Evolutionary conservation across 1,140 invertebrate species (phyloP).

Genomic region (Zophobas atratus): DNA sequence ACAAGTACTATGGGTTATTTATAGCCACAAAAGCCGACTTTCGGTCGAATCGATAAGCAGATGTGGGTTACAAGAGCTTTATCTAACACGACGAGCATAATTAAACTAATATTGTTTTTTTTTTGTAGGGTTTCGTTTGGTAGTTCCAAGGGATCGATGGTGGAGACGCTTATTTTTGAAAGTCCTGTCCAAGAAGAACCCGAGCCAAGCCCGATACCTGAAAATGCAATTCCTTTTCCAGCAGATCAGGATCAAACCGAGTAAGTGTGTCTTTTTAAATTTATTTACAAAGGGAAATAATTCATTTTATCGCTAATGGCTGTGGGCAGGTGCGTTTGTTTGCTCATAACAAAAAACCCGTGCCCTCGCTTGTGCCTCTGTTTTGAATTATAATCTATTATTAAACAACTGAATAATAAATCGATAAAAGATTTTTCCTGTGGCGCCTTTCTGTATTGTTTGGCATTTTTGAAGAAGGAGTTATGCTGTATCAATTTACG

Average conservation of each 20-base stretch:
- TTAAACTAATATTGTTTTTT: background rate
- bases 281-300: conserved; percentile 3
- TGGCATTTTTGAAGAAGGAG: background rate
- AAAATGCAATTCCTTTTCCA: conserved; percentile 76
- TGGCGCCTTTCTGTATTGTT: conserved; percentile 10
- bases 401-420: too few species aligned
- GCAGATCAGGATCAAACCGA: conserved; percentile 65
- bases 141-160: conserved; percentile 95
- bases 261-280: conserved; percentile 58
- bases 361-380: background rate
- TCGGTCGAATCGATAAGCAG: background rate
- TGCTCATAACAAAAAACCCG: too few species aligned
- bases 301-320: conserved; percentile 13
- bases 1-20: too few species aligned
- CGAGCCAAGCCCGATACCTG: conserved; percentile 78
- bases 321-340: background rate
- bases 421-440: conserved; percentile 3
- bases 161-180: conserved; percentile 92
- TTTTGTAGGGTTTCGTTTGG: conserved; percentile 91
- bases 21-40: too few species aligned
- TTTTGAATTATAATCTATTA: background rate
- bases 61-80: background rate
- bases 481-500: too few species aligned
- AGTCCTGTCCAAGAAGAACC: conserved; percentile 81
- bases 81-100: background rate